phyloP scores from a whole-genome alignment of 1,140 invertebrate species.

The Acromyrmex heyeri region DNA sequence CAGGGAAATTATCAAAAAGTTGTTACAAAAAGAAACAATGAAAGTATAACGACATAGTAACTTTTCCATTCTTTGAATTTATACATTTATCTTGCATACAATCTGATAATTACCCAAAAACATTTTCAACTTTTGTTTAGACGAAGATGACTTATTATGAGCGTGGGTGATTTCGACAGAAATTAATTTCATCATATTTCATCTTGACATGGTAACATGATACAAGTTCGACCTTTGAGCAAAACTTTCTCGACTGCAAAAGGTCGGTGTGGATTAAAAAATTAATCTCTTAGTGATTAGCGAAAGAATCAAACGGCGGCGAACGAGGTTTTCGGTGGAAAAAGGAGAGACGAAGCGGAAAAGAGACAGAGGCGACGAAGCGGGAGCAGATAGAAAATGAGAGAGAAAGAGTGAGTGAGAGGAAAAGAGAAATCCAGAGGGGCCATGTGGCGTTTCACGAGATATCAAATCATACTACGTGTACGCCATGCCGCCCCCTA shows the following conservation, averaged over 20 bases:
- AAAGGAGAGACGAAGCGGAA: constrained; percentile 16
- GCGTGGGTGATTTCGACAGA: not conserved
- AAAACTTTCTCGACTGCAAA: not conserved
- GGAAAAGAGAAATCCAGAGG: constrained; percentile 74
- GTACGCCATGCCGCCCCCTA: constrained; percentile 83
- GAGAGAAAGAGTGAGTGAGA: constrained; percentile 63
- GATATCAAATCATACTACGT: constrained; percentile 85
- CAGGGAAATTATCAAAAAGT: too few species aligned
- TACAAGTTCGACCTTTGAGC: not conserved
- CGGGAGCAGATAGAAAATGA: constrained; percentile 62
- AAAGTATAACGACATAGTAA: too few species aligned
- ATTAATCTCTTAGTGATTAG: constrained; percentile 64
- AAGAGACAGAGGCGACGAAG: constrained; percentile 28
- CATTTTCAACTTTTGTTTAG: not conserved
- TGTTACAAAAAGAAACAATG: too few species aligned
- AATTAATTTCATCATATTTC: not conserved
- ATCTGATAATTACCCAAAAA: not conserved
- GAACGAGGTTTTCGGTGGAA: constrained; percentile 49
- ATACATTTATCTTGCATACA: not conserved
- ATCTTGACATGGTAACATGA: not conserved
- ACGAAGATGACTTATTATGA: not conserved
- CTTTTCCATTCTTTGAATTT: not conserved
- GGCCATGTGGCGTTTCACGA: constrained; percentile 85
- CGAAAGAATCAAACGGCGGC: constrained; percentile 38
- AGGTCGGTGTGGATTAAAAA: constrained; percentile 64